Evolutionary conservation across 2,888 invertebrate genomes (phyloP).

Genomic region (Ptilodon capucinus): DNA sequence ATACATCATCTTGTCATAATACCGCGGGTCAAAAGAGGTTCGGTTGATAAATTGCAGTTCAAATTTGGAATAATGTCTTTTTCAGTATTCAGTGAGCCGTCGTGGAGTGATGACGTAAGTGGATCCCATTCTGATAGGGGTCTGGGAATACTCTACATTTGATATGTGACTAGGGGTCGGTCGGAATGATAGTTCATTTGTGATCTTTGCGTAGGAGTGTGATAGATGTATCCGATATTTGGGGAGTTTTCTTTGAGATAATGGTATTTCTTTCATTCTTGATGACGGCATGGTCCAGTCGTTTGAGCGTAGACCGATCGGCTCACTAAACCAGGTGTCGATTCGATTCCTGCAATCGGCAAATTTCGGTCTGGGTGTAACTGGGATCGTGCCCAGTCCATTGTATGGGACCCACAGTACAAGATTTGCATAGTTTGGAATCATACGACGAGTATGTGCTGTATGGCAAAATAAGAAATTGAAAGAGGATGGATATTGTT

Average conservation of each 20-base stretch:
- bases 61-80: conserved; percentile 81
- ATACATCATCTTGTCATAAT: conserved; percentile 82
- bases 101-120: conserved; percentile 69
- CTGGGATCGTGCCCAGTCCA: too few species aligned
- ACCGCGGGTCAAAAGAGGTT: conserved; percentile 77
- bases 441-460: too few species aligned
- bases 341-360: too few species aligned
- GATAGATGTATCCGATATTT: background rate
- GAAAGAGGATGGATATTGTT: too few species aligned
- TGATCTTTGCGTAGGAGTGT: background rate
- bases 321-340: too few species aligned
- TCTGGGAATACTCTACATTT: conserved; percentile 1
- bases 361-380: too few species aligned
- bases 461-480: too few species aligned
- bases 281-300: too few species aligned
- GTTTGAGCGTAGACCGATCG: too few species aligned
- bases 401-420: too few species aligned
- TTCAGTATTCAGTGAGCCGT: conserved; percentile 63
- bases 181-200: conserved; percentile 1
- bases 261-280: background rate
- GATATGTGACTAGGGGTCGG: conserved; percentile 18
- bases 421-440: too few species aligned
- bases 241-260: background rate
- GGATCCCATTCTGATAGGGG: conserved; percentile 52
- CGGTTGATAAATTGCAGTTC: conserved; percentile 80